These are phyloP conservation scores for Cataglyphis rosenhaueri DNA, from an alignment of 2,888 invertebrate species.

Conservation along the genomic window DNA sequence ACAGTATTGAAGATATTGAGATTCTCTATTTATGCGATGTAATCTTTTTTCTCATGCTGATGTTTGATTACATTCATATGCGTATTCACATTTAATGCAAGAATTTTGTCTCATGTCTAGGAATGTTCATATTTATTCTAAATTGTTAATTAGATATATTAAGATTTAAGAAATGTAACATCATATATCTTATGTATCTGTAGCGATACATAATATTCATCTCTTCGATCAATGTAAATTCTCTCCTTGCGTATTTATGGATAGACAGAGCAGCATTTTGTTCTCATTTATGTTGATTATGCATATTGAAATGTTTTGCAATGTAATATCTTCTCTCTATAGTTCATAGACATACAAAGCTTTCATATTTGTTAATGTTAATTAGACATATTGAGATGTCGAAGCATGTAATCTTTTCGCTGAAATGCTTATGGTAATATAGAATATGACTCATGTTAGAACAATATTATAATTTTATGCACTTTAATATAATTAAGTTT, in stretches of 20 bases:
- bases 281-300: conserved; percentile 11
- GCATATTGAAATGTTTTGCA: conserved; percentile 18
- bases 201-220: no score
- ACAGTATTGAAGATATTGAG: not conserved
- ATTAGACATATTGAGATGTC: conserved; percentile 40
- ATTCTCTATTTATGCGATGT: not conserved
- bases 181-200: not conserved
- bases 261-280: not conserved
- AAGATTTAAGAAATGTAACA: not conserved
- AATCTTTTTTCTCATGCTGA: not conserved
- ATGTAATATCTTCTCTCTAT: not conserved
- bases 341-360: not conserved
- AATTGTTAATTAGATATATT: not conserved
- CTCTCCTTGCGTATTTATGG: not conserved
- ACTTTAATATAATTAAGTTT: not conserved
- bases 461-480: not conserved
- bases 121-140: not conserved
- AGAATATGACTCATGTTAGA: not conserved
- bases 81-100: not conserved
- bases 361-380: conserved; percentile 20
- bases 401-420: not conserved
- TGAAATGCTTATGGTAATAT: not conserved
- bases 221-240: not conserved
- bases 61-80: not conserved
- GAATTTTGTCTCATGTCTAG: not conserved